phyloP scores from a whole-genome alignment of 1,140 invertebrate species.

The Mamestra configurata region DNA sequence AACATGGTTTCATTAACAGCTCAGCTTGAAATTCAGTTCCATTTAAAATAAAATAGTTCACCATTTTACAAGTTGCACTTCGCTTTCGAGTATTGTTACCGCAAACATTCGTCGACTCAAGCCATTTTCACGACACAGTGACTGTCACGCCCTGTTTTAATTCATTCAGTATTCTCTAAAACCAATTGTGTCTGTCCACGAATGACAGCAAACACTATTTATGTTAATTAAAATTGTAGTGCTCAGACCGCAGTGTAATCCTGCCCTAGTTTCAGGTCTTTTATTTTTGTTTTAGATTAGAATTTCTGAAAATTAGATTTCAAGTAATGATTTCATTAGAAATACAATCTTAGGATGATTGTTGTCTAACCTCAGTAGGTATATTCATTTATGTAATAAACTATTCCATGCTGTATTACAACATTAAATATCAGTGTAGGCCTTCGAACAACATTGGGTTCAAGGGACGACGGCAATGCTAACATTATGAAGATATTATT shows the following conservation, averaged over 20 bases:
- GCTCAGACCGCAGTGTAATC: background rate
- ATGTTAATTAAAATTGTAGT: conserved; percentile 35
- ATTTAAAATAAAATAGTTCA: background rate
- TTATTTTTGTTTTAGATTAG: background rate
- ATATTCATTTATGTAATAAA: too few species aligned
- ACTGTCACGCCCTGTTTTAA: conserved; percentile 4
- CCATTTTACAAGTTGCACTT: background rate
- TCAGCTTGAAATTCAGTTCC: background rate
- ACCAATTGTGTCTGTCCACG: background rate
- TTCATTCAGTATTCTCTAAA: conserved; percentile 24
- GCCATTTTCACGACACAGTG: background rate
- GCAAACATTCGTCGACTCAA: background rate
- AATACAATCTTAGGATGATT: too few species aligned
- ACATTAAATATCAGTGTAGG: background rate
- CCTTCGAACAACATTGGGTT: too few species aligned
- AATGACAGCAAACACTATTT: conserved; percentile 23
- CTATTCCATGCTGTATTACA: too few species aligned
- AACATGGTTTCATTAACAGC: too few species aligned
- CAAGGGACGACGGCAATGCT: too few species aligned
- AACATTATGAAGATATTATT: too few species aligned
- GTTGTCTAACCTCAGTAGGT: too few species aligned
- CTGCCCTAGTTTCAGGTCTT: background rate
- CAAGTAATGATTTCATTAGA: too few species aligned
- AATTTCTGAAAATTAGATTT: background rate
- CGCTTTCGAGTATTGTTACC: background rate